Evolutionary conservation across 2,888 invertebrate species (phyloP), one percentile per base, ranked within the genome.

Genomic region (Siphonodentalium dalli): DNA sequence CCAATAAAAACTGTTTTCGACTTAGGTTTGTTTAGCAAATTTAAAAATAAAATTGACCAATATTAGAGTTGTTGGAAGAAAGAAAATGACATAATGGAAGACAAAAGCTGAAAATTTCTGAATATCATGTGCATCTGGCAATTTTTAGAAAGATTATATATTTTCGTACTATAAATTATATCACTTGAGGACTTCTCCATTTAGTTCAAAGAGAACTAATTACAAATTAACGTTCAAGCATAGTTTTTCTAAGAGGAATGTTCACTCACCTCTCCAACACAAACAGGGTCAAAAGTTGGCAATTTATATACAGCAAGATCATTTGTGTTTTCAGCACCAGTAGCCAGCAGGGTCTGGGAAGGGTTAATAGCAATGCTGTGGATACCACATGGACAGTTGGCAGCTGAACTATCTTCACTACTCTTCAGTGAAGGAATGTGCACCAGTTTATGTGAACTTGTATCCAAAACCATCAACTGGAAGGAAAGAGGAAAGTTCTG

Each of bases 341-440:
- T 96, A 35, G 95, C 94, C 56, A 97, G 82, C 62, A 95, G 84
- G 8, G 93, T 92, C 24, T 77, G 65, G 47, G 94, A 95, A 15
- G 96, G 95, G 84, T 97, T 97, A 58, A 96, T 89, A 82, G 93
- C 91, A 66, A 96, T 89, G 52, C 93, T 90, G 84, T 97, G 95
- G 64, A 97, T 92, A 18, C 96, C 96, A 71, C 92, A 91, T 73
- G 78, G 76, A 60, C 75, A 78, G n/a, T 68, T 71, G 15, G 81
- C 77, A 18, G 75, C 68, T 11, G 43, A 37, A 57, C 75, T 78
- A n/a, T 73, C 68, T 15, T 63, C 59, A 53, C 77, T 77, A 59
- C 76, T 88, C 46, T 73, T 86, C 84, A 79, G 84, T 1, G 92
- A 92, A 11, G 95, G 95, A 78, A 96, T 95, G 61, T 91, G 90